These are phyloP conservation scores for Clarias batrachus DNA, from an alignment of 2,113 vertebrate species.

Conservation along the genomic window DNA sequence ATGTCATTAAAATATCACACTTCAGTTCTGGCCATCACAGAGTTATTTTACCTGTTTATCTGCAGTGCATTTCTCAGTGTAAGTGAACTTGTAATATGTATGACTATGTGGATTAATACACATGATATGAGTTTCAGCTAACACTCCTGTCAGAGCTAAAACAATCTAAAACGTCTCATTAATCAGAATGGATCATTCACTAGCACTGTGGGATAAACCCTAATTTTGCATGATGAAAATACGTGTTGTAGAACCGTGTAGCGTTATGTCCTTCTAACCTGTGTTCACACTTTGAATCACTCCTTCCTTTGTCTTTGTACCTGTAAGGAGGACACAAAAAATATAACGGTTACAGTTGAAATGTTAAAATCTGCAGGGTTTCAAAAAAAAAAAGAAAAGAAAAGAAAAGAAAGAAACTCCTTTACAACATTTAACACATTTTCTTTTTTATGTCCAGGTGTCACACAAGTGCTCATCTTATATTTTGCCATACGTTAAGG, in stretches of 20 bases:
- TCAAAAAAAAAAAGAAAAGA: neutral
- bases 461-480: too few species aligned
- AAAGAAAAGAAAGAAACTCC: too few species aligned
- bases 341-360: neutral
- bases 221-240: neutral
- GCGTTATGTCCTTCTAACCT: conserved; percentile 69
- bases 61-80: neutral
- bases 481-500: neutral
- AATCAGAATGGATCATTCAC: neutral
- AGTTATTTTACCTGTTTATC: neutral
- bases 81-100: neutral
- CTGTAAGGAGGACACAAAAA: conserved; percentile 64
- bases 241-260: neutral
- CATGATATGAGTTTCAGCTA: neutral
- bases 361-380: neutral
- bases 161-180: neutral
- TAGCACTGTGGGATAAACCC: neutral
- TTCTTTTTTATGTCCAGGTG: neutral
- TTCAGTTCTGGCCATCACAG: neutral
- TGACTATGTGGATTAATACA: neutral
- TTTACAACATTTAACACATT: neutral
- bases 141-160: neutral
- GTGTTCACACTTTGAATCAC: conserved; percentile 87
- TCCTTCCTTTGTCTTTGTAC: conserved; percentile 91
- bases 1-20: too few species aligned